Evolutionary conservation across 2,113 vertebrate species (phyloP).

Genomic region (Lichenostomus cassidix): DNA sequence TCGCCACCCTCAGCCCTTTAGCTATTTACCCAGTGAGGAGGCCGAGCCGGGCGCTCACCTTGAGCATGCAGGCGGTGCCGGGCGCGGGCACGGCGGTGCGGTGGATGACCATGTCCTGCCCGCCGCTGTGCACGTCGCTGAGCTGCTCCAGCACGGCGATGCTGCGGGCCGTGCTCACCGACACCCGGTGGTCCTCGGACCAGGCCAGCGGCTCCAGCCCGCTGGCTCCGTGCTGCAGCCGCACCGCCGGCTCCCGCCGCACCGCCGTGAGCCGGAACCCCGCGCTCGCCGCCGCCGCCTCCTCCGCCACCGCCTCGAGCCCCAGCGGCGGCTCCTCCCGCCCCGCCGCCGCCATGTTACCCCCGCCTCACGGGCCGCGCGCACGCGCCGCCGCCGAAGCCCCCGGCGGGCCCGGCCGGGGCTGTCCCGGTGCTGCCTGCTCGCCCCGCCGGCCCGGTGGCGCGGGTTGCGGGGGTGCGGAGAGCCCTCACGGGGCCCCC

Average conservation of each 20-base stretch:
- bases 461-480: neutral
- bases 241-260: too few species aligned
- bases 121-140: conserved; percentile 83
- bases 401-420: too few species aligned
- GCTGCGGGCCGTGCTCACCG: conserved; percentile 84
- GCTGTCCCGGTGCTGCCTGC: too few species aligned
- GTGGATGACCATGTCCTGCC: conserved; percentile 86
- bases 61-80: conserved; percentile 68
- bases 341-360: too few species aligned
- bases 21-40: rapidly evolving
- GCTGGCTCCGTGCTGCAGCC: conserved; percentile 68
- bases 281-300: too few species aligned
- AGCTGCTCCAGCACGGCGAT: conserved; percentile 87
- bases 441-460: neutral
- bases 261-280: too few species aligned
- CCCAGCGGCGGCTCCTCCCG: too few species aligned
- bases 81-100: conserved; percentile 86
- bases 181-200: conserved; percentile 92
- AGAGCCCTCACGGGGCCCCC: too few species aligned
- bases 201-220: conserved; percentile 88
- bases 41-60: conserved; percentile 69
- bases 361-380: too few species aligned
- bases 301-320: too few species aligned
- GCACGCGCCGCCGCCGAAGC: too few species aligned
- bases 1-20: neutral